Evolutionary conservation across 2,888 invertebrate genomes (phyloP).

Genomic region (Drosophila formosana): DNA sequence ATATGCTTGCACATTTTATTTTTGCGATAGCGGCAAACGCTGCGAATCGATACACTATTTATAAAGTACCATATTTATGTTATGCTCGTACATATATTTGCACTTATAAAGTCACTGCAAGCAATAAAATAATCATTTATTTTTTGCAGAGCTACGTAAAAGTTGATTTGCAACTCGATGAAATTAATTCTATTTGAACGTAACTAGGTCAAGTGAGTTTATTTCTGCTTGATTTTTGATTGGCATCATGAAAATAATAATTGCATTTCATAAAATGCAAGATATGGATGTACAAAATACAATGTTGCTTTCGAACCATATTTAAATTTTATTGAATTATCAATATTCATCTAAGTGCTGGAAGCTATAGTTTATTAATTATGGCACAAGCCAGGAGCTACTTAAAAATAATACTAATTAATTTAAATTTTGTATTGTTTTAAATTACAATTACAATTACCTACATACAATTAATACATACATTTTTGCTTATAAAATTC

Average conservation of each 20-base stretch:
- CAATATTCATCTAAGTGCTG: too few relatives aligned
- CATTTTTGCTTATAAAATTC: too few relatives aligned
- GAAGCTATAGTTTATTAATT: too few relatives aligned
- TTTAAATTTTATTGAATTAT: too few relatives aligned
- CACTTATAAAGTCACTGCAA: constrained; percentile 3
- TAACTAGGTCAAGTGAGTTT: background rate
- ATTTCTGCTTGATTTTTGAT: too few relatives aligned
- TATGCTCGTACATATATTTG: background rate
- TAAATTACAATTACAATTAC: too few relatives aligned
- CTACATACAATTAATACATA: too few relatives aligned
- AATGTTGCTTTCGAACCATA: too few relatives aligned
- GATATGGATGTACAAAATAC: too few relatives aligned
- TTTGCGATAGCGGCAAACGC: background rate
- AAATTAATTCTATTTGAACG: background rate
- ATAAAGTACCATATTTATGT: background rate
- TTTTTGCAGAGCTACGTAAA: background rate
- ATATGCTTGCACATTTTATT: background rate
- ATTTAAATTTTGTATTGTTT: too few relatives aligned
- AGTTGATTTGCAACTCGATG: background rate
- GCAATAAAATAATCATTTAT: background rate
- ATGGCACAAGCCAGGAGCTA: too few relatives aligned
- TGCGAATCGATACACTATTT: background rate
- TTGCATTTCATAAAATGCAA: background rate
- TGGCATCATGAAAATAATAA: background rate
- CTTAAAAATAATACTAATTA: too few relatives aligned